Conservation (phyloP, 2,797 vertebrate genomes). For the Pipistrellus kuhlii region DNA sequence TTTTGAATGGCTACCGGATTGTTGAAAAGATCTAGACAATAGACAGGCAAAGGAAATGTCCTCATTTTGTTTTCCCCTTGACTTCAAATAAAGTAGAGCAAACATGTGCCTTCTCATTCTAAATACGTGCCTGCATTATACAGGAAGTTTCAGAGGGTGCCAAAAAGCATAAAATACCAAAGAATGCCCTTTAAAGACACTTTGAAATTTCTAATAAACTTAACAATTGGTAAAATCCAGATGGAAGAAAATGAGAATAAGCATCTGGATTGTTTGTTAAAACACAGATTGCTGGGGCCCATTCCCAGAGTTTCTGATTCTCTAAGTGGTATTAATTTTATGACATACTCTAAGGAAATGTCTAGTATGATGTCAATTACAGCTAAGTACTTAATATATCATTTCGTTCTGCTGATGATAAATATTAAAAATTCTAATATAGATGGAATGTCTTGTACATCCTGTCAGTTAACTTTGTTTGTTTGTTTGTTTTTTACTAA, state of each 20-base stretch:
- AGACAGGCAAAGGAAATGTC: constrained; percentile 69
- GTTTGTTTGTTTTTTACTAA: background rate
- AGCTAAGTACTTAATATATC: background rate
- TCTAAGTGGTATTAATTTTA: background rate
- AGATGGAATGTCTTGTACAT: background rate
- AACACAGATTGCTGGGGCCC: constrained; percentile 14
- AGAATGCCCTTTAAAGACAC: constrained; percentile 54
- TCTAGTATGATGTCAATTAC: background rate
- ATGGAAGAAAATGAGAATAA: constrained; percentile 56
- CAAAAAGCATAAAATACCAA: constrained; percentile 64
- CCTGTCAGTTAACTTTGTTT: background rate
- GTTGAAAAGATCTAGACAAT: constrained; percentile 64
- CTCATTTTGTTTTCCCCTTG: background rate
- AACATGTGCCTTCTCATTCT: constrained; percentile 66
- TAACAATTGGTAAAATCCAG: constrained; percentile 60
- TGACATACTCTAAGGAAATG: constrained; percentile 28
- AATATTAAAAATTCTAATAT: constrained; percentile 6
- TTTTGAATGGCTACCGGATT: constrained; percentile 45
- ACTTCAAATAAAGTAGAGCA: constrained; percentile 73
- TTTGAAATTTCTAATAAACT: constrained; percentile 60
- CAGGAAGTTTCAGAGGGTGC: constrained; percentile 57
- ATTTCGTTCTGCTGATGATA: background rate
- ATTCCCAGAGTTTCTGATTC: constrained; percentile 10
- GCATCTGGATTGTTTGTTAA: background rate
- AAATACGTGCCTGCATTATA: constrained; percentile 58